Conservation (phyloP, 2,888 invertebrate genomes). For the Amphipoea lucens region DNA sequence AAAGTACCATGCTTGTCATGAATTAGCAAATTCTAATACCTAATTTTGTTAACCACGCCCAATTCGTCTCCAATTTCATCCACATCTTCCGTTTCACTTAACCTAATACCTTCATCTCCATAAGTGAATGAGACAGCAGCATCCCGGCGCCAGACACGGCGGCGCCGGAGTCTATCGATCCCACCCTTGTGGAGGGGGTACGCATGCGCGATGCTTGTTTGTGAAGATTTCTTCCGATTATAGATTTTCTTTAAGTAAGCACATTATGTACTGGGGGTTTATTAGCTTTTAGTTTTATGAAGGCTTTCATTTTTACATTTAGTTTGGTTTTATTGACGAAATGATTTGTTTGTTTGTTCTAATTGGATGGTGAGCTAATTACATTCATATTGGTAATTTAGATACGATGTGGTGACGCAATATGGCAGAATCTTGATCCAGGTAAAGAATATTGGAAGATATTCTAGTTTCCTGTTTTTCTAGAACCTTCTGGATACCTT, state of each 20-base stretch:
- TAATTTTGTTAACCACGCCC: constrained; percentile 41
- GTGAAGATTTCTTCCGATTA: constrained; percentile 77
- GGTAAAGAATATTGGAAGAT: neutral
- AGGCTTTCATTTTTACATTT: constrained; percentile 43
- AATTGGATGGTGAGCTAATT: constrained; percentile 15
- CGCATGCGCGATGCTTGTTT: constrained; percentile 84
- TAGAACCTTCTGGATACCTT: no score
- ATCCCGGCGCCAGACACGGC: constrained; percentile 82
- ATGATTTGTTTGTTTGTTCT: constrained; percentile 38
- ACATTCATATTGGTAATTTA: neutral
- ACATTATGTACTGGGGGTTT: constrained; percentile 51
- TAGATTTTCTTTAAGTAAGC: constrained; percentile 72
- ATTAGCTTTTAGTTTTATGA: constrained; percentile 65
- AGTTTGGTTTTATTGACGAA: constrained; percentile 15
- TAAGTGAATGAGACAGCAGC: constrained; percentile 31
- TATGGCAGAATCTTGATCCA: neutral
- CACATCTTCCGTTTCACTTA: constrained; percentile 40
- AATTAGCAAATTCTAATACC: neutral
- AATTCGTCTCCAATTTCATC: constrained; percentile 22
- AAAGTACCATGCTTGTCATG: neutral
- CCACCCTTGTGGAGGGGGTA: constrained; percentile 64
- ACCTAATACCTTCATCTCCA: constrained; percentile 4
- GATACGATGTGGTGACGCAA: neutral
- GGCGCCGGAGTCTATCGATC: constrained; percentile 88
- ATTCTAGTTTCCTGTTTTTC: neutral